A percentile compares a stretch with the other conserved stretches of the same genome.
Conservation (phyloP, 1,140 invertebrate species). For the Tetragnatha versicolor region DNA sequence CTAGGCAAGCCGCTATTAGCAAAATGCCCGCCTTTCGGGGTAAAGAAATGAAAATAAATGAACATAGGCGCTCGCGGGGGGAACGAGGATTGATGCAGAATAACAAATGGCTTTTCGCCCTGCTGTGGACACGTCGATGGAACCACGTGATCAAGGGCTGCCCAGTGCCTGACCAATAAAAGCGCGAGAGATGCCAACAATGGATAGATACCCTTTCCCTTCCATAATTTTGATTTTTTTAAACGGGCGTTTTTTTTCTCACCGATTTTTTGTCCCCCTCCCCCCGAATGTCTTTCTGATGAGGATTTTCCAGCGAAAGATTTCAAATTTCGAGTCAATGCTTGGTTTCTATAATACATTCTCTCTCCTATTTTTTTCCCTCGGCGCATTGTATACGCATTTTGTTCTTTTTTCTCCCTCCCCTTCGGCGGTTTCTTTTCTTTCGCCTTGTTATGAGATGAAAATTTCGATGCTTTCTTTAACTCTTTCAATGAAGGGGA, state of each 20-base stretch:
- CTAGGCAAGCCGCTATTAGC: conserved; percentile 50
- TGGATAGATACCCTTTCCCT: conserved; percentile 24
- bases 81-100: conserved; percentile 19
- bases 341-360: conserved; percentile 51
- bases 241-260: not conserved
- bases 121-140: conserved; percentile 48
- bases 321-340: conserved; percentile 51
- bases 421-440: conserved; percentile 40
- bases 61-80: conserved; percentile 1
- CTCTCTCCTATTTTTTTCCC: not conserved
- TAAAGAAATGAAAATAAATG: conserved; percentile 55
- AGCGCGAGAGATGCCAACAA: conserved; percentile 4
- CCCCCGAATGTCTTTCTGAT: conserved; percentile 53
- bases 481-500: conserved; percentile 31
- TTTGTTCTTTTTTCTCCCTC: conserved; percentile 16
- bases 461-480: conserved; percentile 54
- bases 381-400: conserved; percentile 6
- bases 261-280: not conserved
- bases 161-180: conserved; percentile 53
- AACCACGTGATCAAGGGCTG: conserved; percentile 53
- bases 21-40: conserved; percentile 39
- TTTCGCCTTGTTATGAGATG: conserved; percentile 52
- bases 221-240: conserved; percentile 49
- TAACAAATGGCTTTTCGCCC: conserved; percentile 49
- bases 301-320: conserved; percentile 53